A percentile compares a stretch with the other conserved stretches of the same genome.
These are phyloP conservation scores for Oreochromis niloticus DNA, from an alignment of 2,113 vertebrate genomes.

Conservation along the genomic window DNA sequence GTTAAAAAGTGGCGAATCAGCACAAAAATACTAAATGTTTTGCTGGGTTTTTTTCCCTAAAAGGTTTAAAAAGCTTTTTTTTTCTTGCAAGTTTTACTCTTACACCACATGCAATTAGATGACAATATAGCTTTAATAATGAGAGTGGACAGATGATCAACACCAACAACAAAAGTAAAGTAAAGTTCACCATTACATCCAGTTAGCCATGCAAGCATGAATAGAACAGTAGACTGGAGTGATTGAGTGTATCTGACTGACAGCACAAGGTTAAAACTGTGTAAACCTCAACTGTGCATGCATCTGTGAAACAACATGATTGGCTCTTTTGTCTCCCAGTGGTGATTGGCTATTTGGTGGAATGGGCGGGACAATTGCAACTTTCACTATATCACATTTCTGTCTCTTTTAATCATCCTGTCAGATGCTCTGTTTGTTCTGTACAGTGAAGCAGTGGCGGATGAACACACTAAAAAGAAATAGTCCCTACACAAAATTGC, in stretches of 20 bases:
- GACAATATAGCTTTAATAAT: not conserved
- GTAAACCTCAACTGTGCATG: not conserved
- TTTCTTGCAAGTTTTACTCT: not conserved
- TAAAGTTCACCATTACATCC: not conserved
- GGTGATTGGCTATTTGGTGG: not conserved
- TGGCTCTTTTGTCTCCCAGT: not conserved
- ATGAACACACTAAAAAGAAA: not conserved
- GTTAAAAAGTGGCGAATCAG: not conserved
- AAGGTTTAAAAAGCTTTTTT: not conserved
- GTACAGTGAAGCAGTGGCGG: not conserved
- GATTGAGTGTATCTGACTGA: not conserved
- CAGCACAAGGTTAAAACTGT: not conserved
- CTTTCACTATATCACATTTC: not conserved
- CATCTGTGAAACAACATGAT: not conserved
- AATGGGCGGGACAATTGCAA: not conserved
- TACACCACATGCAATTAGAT: not conserved
- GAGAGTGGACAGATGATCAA: not conserved
- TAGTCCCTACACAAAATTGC: not conserved
- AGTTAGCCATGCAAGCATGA: not conserved
- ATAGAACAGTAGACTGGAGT: not conserved
- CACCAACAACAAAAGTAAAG: not conserved
- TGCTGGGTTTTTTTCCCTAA: rapidly evolving
- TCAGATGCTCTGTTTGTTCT: not conserved
- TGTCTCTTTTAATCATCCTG: not conserved
- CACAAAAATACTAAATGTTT: not conserved